Conservation (phyloP, 1,140 invertebrate species). For the Dolichoris vasculosae region DNA sequence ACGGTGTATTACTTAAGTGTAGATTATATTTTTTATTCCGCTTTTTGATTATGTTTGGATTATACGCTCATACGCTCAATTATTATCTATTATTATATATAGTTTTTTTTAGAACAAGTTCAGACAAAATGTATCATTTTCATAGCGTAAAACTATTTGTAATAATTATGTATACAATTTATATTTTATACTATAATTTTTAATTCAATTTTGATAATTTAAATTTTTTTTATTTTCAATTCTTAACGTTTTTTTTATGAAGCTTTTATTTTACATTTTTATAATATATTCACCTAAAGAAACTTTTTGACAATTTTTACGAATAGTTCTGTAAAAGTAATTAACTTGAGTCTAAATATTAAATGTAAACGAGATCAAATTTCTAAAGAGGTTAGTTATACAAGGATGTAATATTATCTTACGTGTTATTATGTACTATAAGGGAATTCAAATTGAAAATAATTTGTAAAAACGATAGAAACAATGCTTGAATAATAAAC, state of each 20-base stretch:
- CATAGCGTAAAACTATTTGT: not conserved
- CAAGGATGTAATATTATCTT: not conserved
- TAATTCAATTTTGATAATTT: not conserved
- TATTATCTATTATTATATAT: slow-evolving; percentile 2
- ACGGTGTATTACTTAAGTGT: slow-evolving; percentile 34
- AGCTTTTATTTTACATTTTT: not conserved
- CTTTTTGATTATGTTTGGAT: not conserved
- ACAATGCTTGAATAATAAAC: not conserved
- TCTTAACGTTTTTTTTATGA: not conserved
- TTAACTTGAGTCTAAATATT: not conserved
- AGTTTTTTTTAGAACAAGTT: not conserved
- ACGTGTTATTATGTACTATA: not conserved
- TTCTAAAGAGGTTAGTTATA: not conserved
- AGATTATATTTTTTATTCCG: slow-evolving; percentile 30
- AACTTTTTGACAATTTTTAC: no score
- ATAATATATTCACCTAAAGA: not conserved
- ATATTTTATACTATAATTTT: not conserved
- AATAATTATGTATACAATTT: slow-evolving; percentile 1
- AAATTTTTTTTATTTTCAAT: not conserved
- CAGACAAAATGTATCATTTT: not conserved
- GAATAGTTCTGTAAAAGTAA: no score
- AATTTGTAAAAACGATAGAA: not conserved
- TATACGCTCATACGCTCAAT: slow-evolving; percentile 16
- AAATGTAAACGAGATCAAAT: not conserved
- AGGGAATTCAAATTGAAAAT: not conserved